phyloP scores from a whole-genome alignment of 2,888 invertebrate genomes.

The Heliconius aoede region DNA sequence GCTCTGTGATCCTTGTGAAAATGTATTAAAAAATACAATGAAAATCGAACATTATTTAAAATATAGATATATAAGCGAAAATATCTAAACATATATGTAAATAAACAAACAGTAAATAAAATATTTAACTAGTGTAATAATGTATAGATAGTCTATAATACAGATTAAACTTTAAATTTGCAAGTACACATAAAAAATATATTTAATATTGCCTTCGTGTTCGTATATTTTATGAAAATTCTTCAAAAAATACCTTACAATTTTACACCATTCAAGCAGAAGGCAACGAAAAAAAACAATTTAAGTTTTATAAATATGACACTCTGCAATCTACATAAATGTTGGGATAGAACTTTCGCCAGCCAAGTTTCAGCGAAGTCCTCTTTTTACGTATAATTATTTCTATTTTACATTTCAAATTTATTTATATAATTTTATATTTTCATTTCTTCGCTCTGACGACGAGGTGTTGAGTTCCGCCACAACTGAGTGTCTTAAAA shows the following conservation, averaged over 20 bases:
- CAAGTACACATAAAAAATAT: not conserved
- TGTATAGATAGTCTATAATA: not conserved
- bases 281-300: too few relatives aligned
- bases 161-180: not conserved
- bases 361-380: not conserved
- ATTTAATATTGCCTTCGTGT: not conserved
- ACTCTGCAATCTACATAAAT: not conserved
- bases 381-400: not conserved
- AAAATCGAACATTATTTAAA: not conserved
- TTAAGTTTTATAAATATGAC: not conserved
- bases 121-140: not conserved
- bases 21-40: not conserved
- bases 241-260: not conserved
- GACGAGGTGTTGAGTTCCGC: too few relatives aligned
- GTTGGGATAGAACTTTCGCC: not conserved
- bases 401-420: not conserved
- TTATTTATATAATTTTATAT: too few relatives aligned
- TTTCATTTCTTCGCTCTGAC: too few relatives aligned
- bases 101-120: not conserved
- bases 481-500: too few relatives aligned
- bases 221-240: not conserved
- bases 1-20: not conserved
- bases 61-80: not conserved
- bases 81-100: not conserved
- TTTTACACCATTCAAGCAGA: not conserved